These are phyloP conservation scores for Chrysotoxum bicinctum DNA, from an alignment of 2,888 invertebrate species.

Conservation along the genomic window DNA sequence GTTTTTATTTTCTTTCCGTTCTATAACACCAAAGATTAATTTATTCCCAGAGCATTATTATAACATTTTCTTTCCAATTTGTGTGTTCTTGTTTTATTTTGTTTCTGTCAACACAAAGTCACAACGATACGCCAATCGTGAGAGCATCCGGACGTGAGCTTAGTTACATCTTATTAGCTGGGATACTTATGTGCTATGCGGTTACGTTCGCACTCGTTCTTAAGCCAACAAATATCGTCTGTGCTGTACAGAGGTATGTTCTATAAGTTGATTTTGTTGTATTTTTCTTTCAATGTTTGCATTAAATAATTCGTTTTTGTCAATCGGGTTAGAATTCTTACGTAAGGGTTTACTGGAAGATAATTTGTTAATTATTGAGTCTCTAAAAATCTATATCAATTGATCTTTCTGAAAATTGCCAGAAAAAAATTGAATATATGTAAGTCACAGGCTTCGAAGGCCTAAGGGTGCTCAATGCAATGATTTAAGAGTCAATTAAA, in stretches of 20 bases:
- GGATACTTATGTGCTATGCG: constrained; percentile 94
- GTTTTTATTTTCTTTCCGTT: constrained; percentile 6
- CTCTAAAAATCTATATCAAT: background rate
- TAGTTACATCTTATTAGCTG: constrained; percentile 94
- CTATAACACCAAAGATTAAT: constrained; percentile 13
- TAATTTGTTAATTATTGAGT: background rate
- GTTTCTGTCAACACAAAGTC: constrained; percentile 79
- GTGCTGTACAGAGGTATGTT: constrained; percentile 91
- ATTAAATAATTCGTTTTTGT: constrained; percentile 1
- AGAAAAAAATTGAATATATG: too few relatives aligned
- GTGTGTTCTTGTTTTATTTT: constrained; percentile 4
- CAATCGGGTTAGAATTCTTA: background rate
- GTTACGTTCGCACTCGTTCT: constrained; percentile 96
- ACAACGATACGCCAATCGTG: constrained; percentile 98
- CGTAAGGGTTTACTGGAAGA: background rate
- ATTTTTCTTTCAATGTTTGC: background rate
- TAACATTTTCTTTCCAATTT: constrained; percentile 58
- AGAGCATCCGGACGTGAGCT: constrained; percentile 95
- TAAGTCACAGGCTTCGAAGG: too few relatives aligned
- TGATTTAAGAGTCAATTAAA: too few relatives aligned
- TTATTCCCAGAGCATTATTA: constrained; percentile 50
- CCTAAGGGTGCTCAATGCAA: too few relatives aligned
- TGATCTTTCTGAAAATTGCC: too few relatives aligned
- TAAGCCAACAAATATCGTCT: constrained; percentile 92
- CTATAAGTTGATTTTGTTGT: background rate